Base-by-base conservation (phyloP, 1,140 invertebrate species). In the Plutomurus gul region DNA sequence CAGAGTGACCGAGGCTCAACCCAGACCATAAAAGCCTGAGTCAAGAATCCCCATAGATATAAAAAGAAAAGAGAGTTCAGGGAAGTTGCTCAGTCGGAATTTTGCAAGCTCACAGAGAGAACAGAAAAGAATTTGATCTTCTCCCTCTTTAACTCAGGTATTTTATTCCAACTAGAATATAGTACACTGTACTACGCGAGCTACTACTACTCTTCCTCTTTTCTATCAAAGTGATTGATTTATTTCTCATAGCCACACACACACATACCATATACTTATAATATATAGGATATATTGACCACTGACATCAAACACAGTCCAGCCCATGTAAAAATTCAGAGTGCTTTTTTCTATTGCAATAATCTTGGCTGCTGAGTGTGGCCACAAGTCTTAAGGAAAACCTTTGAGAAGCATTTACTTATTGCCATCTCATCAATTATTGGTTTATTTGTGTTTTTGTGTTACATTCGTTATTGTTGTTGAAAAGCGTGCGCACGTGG, bases 31-130 rank as follows among this genome's bases (percentile, higher is more conserved):
- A 65, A 65, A 65, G 56, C 56, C 27, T 65, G 56, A 65, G 56
- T 65, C n/a, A 36, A 65, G 56, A 65, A 65, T 65, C 56, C 27
- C 56, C 30, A n/a, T n/a, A 65, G 56, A 65, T 65, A 65, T 65
- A 65, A 65, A 65, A 65, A 65, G 56, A 65, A 65, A 65, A 65
- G 56, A 25, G 25, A 65, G 56, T 65, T 65, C 56, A 65, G 56
- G 56, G 56, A 65, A 65, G 56, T 65, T 36, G 30, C 56, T 65
- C 56, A 65, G 25, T 65, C 36, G 22, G 36, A 25, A 30, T 65
- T 65, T 65, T 65, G 25, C 56, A 33, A 16, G 56, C 56, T 33
- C 30, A 65, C 56, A 65, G 2, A 60, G 20, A 13, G 33, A 30
- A 16, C 25, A 65, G 27, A 65, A 51, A 10, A 22, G 27, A 65